A percentile compares a stretch with the other conserved stretches of the same genome.
These are phyloP conservation scores for Sebastes miniatus DNA, from an alignment of 2,797 vertebrate genomes.

Conservation along the genomic window DNA sequence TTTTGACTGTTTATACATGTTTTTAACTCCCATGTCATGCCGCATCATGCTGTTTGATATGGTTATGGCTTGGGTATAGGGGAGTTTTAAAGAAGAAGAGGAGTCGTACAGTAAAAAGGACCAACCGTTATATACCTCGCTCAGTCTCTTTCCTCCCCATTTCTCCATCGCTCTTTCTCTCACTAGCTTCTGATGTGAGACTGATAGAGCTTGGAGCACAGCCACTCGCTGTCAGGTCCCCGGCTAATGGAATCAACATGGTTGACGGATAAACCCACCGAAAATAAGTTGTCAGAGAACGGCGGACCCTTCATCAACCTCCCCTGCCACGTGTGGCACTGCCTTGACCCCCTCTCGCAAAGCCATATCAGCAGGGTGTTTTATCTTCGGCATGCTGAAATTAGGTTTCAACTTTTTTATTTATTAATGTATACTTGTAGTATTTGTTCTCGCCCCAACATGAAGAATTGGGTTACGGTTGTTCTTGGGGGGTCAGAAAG, in stretches of 20 bases:
- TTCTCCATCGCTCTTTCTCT: slow-evolving; percentile 52
- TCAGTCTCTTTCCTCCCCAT: slow-evolving; percentile 29
- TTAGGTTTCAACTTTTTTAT: slow-evolving; percentile 66
- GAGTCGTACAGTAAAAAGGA: slow-evolving; percentile 28
- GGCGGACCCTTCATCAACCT: slow-evolving; percentile 77
- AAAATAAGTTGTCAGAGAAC: slow-evolving; percentile 83
- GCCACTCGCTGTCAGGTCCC: slow-evolving; percentile 75
- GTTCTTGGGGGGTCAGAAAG: slow-evolving; percentile 14
- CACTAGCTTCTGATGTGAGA: slow-evolving; percentile 65
- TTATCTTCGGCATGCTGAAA: slow-evolving; percentile 68
- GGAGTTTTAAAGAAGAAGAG: slow-evolving; percentile 15
- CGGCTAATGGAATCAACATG: slow-evolving; percentile 83
- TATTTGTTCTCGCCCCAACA: slow-evolving; percentile 32
- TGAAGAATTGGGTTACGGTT: slow-evolving; percentile 28
- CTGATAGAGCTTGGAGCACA: slow-evolving; percentile 76
- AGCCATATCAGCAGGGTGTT: slow-evolving; percentile 50
- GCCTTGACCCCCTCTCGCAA: slow-evolving; percentile 73
- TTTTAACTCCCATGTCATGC: slow-evolving; percentile 11
- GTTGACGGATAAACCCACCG: slow-evolving; percentile 81
- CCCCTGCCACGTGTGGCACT: slow-evolving; percentile 43
- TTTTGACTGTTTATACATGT: slow-evolving; percentile 23
- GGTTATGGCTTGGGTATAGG: background rate
- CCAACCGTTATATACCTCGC: slow-evolving; percentile 37
- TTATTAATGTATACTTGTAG: slow-evolving; percentile 63
- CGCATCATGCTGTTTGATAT: background rate